Conservation (phyloP, 1,140 invertebrate genomes). For the Musca vetustissima region DNA sequence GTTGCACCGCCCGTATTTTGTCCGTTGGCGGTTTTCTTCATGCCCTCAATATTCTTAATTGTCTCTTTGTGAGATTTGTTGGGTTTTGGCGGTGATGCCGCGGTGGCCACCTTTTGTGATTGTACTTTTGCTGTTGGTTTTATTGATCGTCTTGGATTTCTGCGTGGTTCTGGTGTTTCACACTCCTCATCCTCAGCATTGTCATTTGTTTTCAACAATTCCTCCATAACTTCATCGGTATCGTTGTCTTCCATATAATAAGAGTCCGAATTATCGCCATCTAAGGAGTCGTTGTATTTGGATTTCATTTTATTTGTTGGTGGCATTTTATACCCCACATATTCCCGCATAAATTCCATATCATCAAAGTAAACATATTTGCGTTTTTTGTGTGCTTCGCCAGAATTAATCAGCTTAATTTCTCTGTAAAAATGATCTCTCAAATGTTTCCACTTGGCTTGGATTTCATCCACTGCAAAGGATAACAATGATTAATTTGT, state of each 20-base stretch:
- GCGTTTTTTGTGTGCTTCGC: constrained; percentile 2
- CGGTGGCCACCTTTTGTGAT: not conserved
- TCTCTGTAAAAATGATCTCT: constrained; percentile 4
- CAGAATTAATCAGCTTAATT: not conserved
- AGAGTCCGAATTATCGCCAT: too few relatives aligned
- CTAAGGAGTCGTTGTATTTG: too few relatives aligned
- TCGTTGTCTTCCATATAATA: not conserved
- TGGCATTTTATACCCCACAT: constrained; percentile 1
- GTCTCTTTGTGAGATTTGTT: not conserved
- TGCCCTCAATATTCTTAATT: not conserved
- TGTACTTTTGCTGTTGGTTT: not conserved
- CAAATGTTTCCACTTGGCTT: constrained; percentile 7
- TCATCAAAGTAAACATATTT: constrained; percentile 16
- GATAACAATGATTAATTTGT: not conserved
- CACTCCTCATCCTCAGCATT: not conserved
- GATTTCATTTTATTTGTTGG: not conserved
- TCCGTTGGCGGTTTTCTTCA: not conserved
- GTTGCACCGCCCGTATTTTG: too few relatives aligned
- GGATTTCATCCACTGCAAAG: constrained; percentile 1
- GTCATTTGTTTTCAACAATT: not conserved
- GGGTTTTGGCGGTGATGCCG: not conserved
- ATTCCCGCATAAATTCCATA: constrained; percentile 10
- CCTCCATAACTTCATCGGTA: constrained; percentile 1
- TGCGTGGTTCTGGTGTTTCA: not conserved
- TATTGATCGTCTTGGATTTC: not conserved